Conservation (phyloP, 1,140 invertebrate genomes). For the Macrostomum lignano region DNA sequence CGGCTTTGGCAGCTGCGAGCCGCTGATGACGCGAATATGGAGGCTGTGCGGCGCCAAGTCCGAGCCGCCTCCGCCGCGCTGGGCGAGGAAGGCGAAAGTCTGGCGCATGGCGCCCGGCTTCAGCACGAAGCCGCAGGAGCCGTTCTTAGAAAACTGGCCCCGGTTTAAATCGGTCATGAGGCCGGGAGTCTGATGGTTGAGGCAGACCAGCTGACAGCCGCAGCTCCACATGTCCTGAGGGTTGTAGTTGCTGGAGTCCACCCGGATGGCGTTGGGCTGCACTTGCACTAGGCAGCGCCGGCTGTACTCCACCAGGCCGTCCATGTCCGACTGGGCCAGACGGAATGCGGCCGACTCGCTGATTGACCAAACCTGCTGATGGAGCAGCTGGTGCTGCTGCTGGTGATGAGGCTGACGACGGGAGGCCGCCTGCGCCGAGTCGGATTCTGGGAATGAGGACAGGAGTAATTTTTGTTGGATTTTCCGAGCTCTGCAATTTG, state of each 20-base stretch:
- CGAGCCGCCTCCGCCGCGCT: neutral
- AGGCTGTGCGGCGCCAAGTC: neutral
- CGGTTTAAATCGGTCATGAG: slow-evolving; percentile 33
- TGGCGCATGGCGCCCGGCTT: slow-evolving; percentile 30
- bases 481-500: too few species aligned
- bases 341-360: slow-evolving; percentile 27
- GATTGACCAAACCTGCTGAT: slow-evolving; percentile 27
- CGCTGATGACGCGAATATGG: slow-evolving; percentile 33
- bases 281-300: slow-evolving; percentile 31
- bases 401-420: too few species aligned
- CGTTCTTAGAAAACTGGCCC: slow-evolving; percentile 36
- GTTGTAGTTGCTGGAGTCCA: slow-evolving; percentile 34
- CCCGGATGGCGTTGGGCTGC: slow-evolving; percentile 31
- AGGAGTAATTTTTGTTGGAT: too few species aligned
- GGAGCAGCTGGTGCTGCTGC: slow-evolving; percentile 14
- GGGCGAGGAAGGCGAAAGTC: neutral
- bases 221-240: slow-evolving; percentile 34
- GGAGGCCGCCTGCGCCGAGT: too few species aligned
- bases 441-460: too few species aligned
- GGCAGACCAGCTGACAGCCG: slow-evolving; percentile 33
- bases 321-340: slow-evolving; percentile 25
- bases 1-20: slow-evolving; percentile 36
- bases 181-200: slow-evolving; percentile 35
- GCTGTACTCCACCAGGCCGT: slow-evolving; percentile 33
- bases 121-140: slow-evolving; percentile 37